Evolutionary conservation across 2,113 vertebrate species (phyloP).

Genomic region (Chloropsis cyanopogon): DNA sequence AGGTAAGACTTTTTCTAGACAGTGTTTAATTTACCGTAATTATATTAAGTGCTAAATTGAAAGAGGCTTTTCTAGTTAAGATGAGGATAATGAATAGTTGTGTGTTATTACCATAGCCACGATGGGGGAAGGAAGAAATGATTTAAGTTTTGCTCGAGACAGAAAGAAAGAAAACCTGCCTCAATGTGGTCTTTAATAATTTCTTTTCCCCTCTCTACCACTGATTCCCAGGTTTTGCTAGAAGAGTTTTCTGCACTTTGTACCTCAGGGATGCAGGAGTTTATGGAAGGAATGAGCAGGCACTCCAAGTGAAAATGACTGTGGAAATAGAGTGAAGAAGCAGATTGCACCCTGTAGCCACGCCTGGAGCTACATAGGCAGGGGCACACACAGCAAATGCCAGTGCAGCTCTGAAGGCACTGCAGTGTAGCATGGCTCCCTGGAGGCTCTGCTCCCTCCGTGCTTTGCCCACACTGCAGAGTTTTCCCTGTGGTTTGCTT

Average conservation of each 20-base stretch:
- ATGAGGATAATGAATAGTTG: slow-evolving; percentile 18
- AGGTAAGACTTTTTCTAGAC: slow-evolving; percentile 1
- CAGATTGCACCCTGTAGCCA: not conserved
- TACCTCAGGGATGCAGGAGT: not conserved
- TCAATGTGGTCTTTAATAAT: not conserved
- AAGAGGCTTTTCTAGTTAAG: slow-evolving; percentile 24
- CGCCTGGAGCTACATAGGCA: not conserved
- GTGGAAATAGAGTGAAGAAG: not conserved
- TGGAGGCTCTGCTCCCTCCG: accelerated
- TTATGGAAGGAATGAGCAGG: not conserved
- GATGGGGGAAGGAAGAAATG: not conserved
- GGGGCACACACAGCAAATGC: not conserved
- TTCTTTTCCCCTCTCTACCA: not conserved
- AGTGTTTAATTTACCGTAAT: slow-evolving; percentile 25
- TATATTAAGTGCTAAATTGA: slow-evolving; percentile 50
- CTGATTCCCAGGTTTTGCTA: not conserved
- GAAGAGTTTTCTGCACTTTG: not conserved
- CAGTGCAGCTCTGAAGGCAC: not conserved
- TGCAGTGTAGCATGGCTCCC: not conserved
- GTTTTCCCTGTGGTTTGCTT: not conserved
- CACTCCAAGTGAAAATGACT: not conserved
- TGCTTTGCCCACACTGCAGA: not conserved
- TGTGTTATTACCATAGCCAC: not conserved
- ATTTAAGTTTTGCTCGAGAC: not conserved
- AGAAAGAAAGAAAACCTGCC: not conserved